phyloP scores from a whole-genome alignment of 2,797 vertebrate genomes.

The Phylloscopus collybita region DNA sequence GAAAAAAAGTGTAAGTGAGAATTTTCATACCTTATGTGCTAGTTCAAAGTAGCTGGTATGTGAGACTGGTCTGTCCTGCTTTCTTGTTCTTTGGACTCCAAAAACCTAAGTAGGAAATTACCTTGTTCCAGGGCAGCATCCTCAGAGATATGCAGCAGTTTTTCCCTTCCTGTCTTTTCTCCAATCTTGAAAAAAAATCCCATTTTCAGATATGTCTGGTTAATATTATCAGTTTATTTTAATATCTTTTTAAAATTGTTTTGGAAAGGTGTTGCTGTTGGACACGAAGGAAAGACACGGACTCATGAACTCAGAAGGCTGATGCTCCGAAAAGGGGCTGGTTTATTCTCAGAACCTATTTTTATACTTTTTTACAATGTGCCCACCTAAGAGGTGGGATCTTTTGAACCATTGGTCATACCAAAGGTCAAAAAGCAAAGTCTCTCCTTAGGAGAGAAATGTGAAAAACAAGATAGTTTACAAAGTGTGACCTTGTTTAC shows the following conservation, averaged over 20 bases:
- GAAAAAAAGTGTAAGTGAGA: neutral
- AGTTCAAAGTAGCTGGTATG: neutral
- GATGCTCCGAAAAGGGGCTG: no score
- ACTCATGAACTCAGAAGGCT: no score
- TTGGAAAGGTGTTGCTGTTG: neutral
- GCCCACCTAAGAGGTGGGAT: no score
- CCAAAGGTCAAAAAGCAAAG: no score
- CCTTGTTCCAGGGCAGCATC: neutral
- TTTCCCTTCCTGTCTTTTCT: neutral
- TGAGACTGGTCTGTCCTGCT: neutral
- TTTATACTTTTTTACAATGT: no score
- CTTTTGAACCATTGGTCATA: no score
- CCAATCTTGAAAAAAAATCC: neutral
- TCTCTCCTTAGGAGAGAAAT: no score
- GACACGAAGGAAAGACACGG: no score
- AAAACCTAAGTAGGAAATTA: neutral
- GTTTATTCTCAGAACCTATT: no score
- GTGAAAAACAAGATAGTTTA: no score
- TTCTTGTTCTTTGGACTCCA: neutral
- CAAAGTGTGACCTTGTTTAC: no score
- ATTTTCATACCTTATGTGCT: neutral
- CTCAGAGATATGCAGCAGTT: neutral
- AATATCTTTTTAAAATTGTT: neutral
- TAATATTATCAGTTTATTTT: neutral
- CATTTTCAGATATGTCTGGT: neutral